These are phyloP conservation scores for Glaucidium brasilianum DNA, from an alignment of 2,113 vertebrate genomes.

Conservation along the genomic window DNA sequence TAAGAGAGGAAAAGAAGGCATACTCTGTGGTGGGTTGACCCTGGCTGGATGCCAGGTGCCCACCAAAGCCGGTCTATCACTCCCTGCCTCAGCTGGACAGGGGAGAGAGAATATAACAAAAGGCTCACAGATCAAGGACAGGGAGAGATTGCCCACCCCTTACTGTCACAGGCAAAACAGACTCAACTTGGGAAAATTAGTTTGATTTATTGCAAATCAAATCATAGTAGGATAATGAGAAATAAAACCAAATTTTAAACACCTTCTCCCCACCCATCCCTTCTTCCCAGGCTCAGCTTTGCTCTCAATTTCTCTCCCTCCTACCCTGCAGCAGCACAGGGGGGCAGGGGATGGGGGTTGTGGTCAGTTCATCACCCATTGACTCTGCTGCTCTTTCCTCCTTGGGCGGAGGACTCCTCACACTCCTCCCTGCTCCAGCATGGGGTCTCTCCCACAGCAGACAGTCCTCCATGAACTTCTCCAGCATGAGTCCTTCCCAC, in stretches of 20 bases:
- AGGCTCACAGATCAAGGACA: not conserved
- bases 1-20: not conserved
- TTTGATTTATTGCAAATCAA: not conserved
- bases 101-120: not conserved
- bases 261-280: not conserved
- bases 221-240: not conserved
- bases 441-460: not conserved
- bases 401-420: not conserved
- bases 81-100: not conserved
- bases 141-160: not conserved
- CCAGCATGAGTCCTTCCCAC: not conserved
- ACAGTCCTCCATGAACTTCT: not conserved
- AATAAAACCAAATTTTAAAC: not conserved
- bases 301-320: not conserved
- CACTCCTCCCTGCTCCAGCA: not conserved
- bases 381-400: not conserved
- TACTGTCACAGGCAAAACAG: fast-evolving
- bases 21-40: not conserved
- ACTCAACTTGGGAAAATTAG: not conserved
- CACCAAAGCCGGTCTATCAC: not conserved
- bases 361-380: not conserved
- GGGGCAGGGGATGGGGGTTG: not conserved
- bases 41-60: not conserved
- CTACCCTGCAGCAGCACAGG: not conserved
- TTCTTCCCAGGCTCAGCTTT: not conserved